phyloP scores from a whole-genome alignment of 92 coral and sea anemone genomes.

The Phenganax stokvisi region DNA sequence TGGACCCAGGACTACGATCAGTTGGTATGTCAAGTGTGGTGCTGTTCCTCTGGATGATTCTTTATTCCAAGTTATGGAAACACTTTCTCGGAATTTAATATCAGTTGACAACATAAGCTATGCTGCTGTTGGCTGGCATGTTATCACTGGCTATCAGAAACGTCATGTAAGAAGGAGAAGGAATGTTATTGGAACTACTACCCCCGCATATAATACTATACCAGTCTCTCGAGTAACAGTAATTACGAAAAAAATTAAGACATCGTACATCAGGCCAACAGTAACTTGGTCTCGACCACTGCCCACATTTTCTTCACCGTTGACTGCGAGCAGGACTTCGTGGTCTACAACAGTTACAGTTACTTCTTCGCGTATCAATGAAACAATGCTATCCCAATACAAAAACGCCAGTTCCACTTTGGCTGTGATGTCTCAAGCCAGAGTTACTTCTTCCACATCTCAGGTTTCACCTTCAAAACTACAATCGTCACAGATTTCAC shows the following conservation, averaged over 20 bases:
- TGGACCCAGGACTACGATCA: constrained; percentile 62
- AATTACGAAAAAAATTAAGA: constrained; percentile 54
- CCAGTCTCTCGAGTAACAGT: constrained; percentile 57
- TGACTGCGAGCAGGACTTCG: neutral
- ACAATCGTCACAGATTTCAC: neutral
- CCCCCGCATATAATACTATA: constrained; percentile 56
- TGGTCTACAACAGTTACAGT: neutral
- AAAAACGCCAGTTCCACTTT: neutral
- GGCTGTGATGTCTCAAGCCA: neutral
- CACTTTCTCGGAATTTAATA: constrained; percentile 65
- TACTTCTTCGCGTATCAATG: neutral
- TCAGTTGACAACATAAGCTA: constrained; percentile 53
- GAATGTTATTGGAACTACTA: constrained; percentile 58
- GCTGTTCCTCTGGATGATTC: constrained; percentile 60
- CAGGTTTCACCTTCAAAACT: constrained; percentile 7
- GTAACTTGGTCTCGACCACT: constrained; percentile 20
- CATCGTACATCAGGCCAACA: neutral
- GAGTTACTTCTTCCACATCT: neutral
- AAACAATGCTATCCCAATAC: neutral
- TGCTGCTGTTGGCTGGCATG: constrained; percentile 87
- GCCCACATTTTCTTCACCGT: constrained; percentile 25
- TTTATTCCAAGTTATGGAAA: constrained; percentile 52
- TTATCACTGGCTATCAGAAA: constrained; percentile 74
- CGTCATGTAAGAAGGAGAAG: constrained; percentile 31
- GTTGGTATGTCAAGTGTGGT: constrained; percentile 88